Conservation (phyloP, 2,888 invertebrate genomes). For the Dryobotodes eremita region DNA sequence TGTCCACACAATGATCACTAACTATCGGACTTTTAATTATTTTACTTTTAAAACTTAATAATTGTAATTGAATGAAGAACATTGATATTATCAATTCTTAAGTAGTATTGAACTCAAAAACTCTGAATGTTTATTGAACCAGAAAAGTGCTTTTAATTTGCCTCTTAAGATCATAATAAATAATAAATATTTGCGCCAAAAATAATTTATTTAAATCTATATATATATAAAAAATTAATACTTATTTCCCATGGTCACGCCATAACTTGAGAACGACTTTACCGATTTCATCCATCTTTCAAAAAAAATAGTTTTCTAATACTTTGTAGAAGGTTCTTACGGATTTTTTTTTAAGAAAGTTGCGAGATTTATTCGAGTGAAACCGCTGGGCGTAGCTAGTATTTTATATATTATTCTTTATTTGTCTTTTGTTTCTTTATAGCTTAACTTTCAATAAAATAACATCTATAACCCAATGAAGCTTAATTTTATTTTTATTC, state of each 20-base stretch:
- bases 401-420: neutral
- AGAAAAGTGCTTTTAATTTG: neutral
- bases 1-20: neutral
- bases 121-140: neutral
- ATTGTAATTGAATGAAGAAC: neutral
- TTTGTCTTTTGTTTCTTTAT: neutral
- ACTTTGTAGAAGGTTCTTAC: no score
- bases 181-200: neutral
- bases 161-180: neutral
- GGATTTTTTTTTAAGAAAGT: no score
- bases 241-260: no score
- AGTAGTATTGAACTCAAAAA: neutral
- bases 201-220: no score
- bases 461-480: neutral
- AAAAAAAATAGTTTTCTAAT: no score
- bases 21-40: neutral
- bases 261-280: no score
- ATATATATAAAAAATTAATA: no score
- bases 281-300: no score
- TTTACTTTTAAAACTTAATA: neutral
- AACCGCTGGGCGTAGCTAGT: no score
- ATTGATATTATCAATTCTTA: neutral
- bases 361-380: no score
- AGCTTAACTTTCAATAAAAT: neutral
- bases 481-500: neutral